Base-by-base conservation (phyloP, 2,113 vertebrate species). In the Chlorodrepanis virens region DNA sequence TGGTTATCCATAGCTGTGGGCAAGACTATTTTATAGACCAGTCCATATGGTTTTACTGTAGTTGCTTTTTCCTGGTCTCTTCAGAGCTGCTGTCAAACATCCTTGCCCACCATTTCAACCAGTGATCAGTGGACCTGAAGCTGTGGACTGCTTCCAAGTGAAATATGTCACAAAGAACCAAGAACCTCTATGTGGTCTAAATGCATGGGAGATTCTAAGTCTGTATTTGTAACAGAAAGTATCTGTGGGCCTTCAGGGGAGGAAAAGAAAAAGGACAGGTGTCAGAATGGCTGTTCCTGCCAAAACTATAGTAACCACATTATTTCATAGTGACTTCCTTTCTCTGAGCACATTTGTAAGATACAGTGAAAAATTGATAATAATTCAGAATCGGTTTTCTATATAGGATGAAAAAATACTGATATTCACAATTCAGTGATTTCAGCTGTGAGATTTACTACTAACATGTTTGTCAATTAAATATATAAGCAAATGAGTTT, bases 321-420 rank as follows among this genome's bases (percentile, higher is more conserved):
- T 1, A 11, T 74, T 87, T 87, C n/a, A 24, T 24, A 35, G 27
- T 42, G 22, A 39, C 5, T 80, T 87, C 22, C 42, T 76, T 59
- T 28, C 25, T 42, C 21, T 54, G 4, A 68, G 10, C 0, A 0
- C n/a, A 13, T 82, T 82, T 87, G 50, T 35, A 64, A 49, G 24
- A 18, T 24, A 24, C 3, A 44, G 2, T 17, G 10, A 69, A 49
- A 49, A 39, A 20, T 1, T 10, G 5, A 8, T 81, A 33, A 16
- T 54, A 65, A 83, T 89, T 80, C n/a, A 40, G 7, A 60, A 27
- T 1, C 0, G 20, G 12, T 91, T 90, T 95, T 83, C 20, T 52
- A 2, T 47, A 22, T 17, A 45, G 2, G 49, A 6, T 40, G 18
- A 57, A 64, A 70, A 57, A 27, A 2, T 22, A 35, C 0, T 24